Evolutionary conservation across 2,888 invertebrate species (phyloP).

Genomic region (Thalpophila matura): DNA sequence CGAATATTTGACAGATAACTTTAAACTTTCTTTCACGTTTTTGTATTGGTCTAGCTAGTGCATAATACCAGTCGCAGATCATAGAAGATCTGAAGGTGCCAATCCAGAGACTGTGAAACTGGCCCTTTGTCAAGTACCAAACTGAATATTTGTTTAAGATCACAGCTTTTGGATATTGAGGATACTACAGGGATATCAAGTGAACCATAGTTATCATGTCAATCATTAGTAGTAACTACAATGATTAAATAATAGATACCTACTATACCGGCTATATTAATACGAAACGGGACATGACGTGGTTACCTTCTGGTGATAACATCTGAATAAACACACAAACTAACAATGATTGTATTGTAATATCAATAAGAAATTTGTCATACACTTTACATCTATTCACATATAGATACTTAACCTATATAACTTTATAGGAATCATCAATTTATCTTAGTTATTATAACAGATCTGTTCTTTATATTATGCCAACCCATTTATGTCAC

Average conservation of each 20-base stretch:
- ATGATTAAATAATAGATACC: background rate
- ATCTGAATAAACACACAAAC: constrained; percentile 61
- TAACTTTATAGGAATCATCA: constrained; percentile 67
- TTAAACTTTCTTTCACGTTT: no score
- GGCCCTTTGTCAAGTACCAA: no score
- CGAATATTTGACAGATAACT: no score
- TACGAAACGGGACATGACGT: constrained; percentile 15
- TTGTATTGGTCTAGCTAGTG: no score
- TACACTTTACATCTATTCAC: constrained; percentile 54
- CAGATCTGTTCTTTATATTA: constrained; percentile 66
- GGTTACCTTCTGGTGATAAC: constrained; percentile 17
- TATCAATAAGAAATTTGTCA: constrained; percentile 59
- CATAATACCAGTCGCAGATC: no score
- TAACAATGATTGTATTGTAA: constrained; percentile 62
- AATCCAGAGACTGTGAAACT: no score
- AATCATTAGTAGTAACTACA: no score
- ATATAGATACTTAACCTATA: constrained; percentile 56
- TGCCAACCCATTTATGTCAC: constrained; percentile 51
- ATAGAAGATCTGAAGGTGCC: no score
- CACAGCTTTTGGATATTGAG: no score
- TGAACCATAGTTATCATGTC: background rate
- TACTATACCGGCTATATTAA: background rate
- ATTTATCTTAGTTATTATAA: constrained; percentile 56
- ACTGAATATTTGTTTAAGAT: no score
- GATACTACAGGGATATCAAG: background rate